A percentile compares a stretch with the other conserved stretches of the same genome.
phyloP scores from a whole-genome alignment of 2,113 vertebrate genomes.

The Amphiprion percula region DNA sequence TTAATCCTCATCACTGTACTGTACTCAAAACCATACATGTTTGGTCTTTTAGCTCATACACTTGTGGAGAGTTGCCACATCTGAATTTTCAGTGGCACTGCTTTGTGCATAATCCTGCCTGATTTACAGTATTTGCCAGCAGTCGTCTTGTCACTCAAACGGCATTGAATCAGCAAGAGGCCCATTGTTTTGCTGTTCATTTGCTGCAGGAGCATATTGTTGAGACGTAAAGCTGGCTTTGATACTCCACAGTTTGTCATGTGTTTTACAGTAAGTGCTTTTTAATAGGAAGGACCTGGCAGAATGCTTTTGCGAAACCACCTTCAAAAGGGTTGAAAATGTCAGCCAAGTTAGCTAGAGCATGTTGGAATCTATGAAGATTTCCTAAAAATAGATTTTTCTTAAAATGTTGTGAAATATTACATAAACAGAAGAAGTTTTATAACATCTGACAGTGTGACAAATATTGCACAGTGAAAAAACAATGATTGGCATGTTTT shows the following conservation, averaged over 20 bases:
- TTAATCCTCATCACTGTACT: conserved; percentile 10
- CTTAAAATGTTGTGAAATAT: neutral
- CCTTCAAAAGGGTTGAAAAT: neutral
- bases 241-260: neutral
- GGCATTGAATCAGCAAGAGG: conserved; percentile 7
- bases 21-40: neutral
- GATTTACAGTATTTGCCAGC: conserved; percentile 27
- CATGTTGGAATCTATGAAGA: neutral
- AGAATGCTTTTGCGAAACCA: neutral
- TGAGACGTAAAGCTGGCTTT: conserved; percentile 9
- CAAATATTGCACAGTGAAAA: too few species aligned
- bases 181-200: conserved; percentile 23
- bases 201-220: conserved; percentile 7
- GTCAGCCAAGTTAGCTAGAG: too few species aligned
- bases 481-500: too few species aligned
- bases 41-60: neutral
- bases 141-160: conserved; percentile 38
- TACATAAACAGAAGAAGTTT: neutral
- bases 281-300: neutral
- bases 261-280: conserved; percentile 8
- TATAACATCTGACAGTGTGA: too few species aligned
- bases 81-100: conserved; percentile 1
- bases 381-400: too few species aligned
- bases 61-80: neutral
- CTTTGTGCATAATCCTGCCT: conserved; percentile 27